Evolutionary conservation across 2,888 invertebrate species (phyloP).

Genomic region (Sepiola atlantica): DNA sequence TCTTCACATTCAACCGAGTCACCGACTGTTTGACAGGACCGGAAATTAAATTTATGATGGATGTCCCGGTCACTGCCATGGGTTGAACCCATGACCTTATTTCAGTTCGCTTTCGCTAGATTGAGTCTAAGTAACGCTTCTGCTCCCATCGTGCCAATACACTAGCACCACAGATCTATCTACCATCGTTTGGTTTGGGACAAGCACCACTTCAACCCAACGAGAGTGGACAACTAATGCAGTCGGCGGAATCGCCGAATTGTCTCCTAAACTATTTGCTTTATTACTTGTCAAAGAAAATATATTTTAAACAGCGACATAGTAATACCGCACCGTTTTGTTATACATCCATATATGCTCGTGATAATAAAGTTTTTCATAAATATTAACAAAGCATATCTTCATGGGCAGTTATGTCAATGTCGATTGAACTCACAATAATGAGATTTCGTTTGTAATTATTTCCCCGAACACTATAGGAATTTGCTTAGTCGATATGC

Average conservation of each 20-base stretch:
- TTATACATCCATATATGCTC: too few species aligned
- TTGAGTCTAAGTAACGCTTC: conserved; percentile 5
- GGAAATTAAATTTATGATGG: conserved; percentile 32
- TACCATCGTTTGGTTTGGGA: background rate
- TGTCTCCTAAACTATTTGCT: background rate
- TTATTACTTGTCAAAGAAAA: background rate
- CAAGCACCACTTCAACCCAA: too few species aligned
- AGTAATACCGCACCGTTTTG: too few species aligned
- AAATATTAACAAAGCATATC: too few species aligned
- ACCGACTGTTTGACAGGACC: conserved; percentile 8
- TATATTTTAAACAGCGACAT: background rate
- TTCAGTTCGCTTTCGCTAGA: background rate
- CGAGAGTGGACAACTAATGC: too few species aligned
- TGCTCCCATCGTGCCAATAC: background rate
- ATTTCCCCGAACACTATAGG: too few species aligned
- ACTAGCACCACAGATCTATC: background rate
- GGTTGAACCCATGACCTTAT: background rate
- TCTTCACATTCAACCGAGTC: conserved; percentile 9
- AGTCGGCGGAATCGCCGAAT: background rate
- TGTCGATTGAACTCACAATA: too few species aligned
- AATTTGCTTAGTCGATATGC: too few species aligned
- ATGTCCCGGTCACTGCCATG: conserved; percentile 32
- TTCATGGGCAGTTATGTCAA: too few species aligned
- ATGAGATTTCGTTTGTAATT: too few species aligned
- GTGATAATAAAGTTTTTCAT: too few species aligned